Conservation (phyloP, 2,888 invertebrate species). For the Drosophila picticornis region DNA sequence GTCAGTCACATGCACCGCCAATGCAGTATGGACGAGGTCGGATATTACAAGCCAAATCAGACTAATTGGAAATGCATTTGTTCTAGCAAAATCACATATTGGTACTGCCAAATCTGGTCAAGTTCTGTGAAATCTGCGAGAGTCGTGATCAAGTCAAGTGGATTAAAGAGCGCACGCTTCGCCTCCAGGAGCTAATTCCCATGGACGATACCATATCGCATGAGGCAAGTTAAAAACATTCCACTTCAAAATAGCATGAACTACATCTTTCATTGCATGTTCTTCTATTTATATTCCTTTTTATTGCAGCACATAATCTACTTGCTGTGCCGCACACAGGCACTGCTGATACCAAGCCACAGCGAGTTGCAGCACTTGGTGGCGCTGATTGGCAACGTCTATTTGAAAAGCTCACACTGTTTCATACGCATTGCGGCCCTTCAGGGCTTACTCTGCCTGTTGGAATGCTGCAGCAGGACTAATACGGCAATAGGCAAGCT, state of each 20-base stretch:
- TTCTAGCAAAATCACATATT: conserved; percentile 86
- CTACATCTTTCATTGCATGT: not conserved
- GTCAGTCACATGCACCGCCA: conserved; percentile 24
- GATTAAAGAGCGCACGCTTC: conserved; percentile 91
- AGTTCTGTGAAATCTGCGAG: conserved; percentile 91
- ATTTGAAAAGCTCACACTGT: conserved; percentile 85
- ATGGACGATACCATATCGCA: conserved; percentile 91
- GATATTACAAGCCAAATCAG: conserved; percentile 46
- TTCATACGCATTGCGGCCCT: conserved; percentile 85
- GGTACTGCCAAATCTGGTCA: conserved; percentile 88
- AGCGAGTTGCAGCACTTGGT: conserved; percentile 84
- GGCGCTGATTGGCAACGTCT: conserved; percentile 83
- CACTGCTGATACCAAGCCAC: conserved; percentile 84
- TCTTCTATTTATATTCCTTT: conserved; percentile 7
- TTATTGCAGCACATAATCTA: conserved; percentile 84
- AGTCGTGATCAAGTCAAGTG: conserved; percentile 92
- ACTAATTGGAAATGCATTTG: conserved; percentile 45
- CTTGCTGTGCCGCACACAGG: conserved; percentile 85
- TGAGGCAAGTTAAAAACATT: conserved; percentile 84
- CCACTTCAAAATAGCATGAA: not conserved
- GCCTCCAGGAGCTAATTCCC: conserved; percentile 88
- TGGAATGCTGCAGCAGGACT: conserved; percentile 85
- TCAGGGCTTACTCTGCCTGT: conserved; percentile 84
- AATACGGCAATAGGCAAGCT: conserved; percentile 85
- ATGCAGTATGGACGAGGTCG: conserved; percentile 30